Percentiles rank a stretch among this genome's conserved stretches.
Conservation (phyloP, 1,140 invertebrate genomes). For the Pogonomyrmex barbatus region DNA sequence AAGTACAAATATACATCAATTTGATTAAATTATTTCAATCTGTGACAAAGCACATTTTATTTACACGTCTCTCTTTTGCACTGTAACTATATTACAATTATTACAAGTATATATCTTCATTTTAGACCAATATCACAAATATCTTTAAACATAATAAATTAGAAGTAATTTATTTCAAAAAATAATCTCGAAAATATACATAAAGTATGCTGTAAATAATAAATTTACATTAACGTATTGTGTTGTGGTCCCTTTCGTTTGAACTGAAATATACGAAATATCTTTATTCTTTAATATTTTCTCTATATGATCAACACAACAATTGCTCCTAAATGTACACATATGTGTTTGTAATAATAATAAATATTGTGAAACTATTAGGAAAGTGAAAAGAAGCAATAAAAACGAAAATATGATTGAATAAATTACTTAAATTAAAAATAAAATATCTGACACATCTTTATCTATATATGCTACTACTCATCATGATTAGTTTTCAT, state of each 20-base stretch:
- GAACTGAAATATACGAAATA: conserved; percentile 70
- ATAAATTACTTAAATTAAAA: conserved; percentile 1
- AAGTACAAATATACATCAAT: conserved; percentile 24
- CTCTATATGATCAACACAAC: conserved; percentile 24
- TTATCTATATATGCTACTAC: not conserved
- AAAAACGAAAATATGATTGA: conserved; percentile 5
- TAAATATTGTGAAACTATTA: conserved; percentile 13
- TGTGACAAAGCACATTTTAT: conserved; percentile 27
- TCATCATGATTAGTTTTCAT: conserved; percentile 9
- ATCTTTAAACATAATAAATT: conserved; percentile 20
- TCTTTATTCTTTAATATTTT: conserved; percentile 32
- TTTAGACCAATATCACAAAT: not conserved
- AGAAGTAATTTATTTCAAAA: conserved; percentile 13
- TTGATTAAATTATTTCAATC: conserved; percentile 21
- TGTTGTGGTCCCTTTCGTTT: conserved; percentile 77
- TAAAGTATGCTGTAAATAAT: conserved; percentile 59
- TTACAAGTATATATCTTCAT: conserved; percentile 34
- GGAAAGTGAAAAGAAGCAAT: not conserved
- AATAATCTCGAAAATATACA: conserved; percentile 56
- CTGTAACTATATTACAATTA: conserved; percentile 33
- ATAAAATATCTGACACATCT: not conserved
- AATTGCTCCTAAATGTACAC: conserved; percentile 20
- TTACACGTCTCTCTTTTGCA: not conserved
- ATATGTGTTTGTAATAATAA: not conserved
- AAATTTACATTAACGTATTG: conserved; percentile 66